Evolutionary conservation across 2,113 vertebrate species (phyloP), one percentile per base, ranked within the genome.

Genomic region (Nothoprocta pentlandii): DNA sequence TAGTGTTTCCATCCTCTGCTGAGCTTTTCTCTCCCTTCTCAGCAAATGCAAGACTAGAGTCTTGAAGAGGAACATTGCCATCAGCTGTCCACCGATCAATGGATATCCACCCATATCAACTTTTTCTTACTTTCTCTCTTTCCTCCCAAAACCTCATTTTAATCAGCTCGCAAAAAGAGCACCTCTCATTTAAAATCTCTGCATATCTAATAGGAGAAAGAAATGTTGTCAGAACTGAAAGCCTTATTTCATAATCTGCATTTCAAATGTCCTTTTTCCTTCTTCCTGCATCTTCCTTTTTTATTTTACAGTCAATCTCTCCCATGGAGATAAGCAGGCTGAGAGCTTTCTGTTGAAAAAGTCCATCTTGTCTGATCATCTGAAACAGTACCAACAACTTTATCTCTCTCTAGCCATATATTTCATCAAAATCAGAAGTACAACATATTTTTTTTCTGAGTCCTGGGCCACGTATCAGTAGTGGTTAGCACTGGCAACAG

Each of bases 401-500:
- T 36, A 64, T 12, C 41, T 32, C 81, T 49, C 61, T 87, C 67
- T 17, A 73, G 58, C 28, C 36, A 63, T 32, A 34, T 88, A 53
- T 84, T 92, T 78, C 21, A 51, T 26, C 83, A 56, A 68, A 86
- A 86, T 88, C 39, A 93, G 85, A 92, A 92, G 21, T 34, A 68
- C 47, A 84, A 47, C 46, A 42, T 36, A 17, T 47, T 15, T 46
- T 46, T 93, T 80, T 83, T 39, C 64, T 56, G 64, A 71, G 68
- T 51, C 56, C 58, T 80, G 36, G 51, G n/a, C 62, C 5, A 7
- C 36, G 42, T 59, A 51, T 85, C 79, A 87, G 84, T 89, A 92
- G 69, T 78, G 74, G 62, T 74, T 63, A 91, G 80, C 26, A 11
- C 69, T 94, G 94, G 73, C 84, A 96, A 3, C 4, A 32, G 74